Conservation (phyloP, 2,888 invertebrate species). For the Argyra leucocephala region DNA sequence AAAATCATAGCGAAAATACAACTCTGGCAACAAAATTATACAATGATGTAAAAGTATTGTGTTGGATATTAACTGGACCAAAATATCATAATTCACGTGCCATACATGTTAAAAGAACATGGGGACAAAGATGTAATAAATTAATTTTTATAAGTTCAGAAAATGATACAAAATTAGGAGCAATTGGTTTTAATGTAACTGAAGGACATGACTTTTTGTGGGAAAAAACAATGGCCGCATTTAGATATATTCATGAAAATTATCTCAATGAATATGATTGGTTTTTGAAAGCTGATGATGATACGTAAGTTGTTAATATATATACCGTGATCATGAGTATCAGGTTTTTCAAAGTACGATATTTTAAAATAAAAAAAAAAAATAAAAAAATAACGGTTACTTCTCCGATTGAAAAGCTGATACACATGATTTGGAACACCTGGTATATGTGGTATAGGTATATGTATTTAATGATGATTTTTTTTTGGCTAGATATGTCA, state of each 20-base stretch:
- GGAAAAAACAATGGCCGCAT: constrained; percentile 95
- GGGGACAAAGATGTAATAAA: constrained; percentile 87
- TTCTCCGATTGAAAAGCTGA: too few species aligned
- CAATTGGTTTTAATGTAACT: constrained; percentile 69
- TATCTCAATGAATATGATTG: constrained; percentile 82
- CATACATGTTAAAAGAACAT: constrained; percentile 85
- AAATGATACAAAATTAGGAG: constrained; percentile 62
- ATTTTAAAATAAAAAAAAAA: too few species aligned
- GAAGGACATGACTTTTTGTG: constrained; percentile 91
- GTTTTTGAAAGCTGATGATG: constrained; percentile 98
- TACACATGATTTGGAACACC: too few species aligned
- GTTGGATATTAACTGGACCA: constrained; percentile 96
- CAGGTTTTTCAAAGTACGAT: too few species aligned
- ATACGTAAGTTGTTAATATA: constrained; percentile 67
- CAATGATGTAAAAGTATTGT: constrained; percentile 73
- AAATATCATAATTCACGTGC: constrained; percentile 81
- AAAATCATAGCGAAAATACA: constrained; percentile 45
- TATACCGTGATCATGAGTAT: too few species aligned
- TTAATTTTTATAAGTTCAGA: constrained; percentile 77
- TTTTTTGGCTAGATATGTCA: constrained; percentile 65
- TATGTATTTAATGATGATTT: too few species aligned
- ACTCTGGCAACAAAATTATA: constrained; percentile 60
- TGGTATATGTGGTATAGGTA: too few species aligned
- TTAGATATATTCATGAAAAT: constrained; percentile 75
- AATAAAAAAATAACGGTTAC: too few species aligned